Evolutionary conservation across 2,797 vertebrate species (phyloP).

Genomic region (Squalus acanthias): DNA sequence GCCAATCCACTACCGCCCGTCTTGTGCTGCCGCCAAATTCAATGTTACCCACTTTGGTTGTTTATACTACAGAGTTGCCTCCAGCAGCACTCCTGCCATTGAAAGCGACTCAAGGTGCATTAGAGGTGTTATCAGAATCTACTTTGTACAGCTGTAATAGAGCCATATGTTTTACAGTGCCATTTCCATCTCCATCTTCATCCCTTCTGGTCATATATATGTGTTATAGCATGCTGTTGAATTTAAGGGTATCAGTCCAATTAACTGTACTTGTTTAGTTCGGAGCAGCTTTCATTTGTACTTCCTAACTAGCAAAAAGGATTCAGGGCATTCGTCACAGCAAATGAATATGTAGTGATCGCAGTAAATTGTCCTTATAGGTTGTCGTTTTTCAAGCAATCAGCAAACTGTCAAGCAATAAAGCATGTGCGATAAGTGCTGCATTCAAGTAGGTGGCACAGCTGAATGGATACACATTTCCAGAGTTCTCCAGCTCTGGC

Average conservation of each 20-base stretch:
- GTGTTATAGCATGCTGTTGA: not conserved
- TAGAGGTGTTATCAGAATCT: not conserved
- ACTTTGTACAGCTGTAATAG: not conserved
- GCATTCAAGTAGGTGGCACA: slow-evolving; percentile 54
- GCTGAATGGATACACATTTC: slow-evolving; percentile 46
- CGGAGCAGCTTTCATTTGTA: slow-evolving; percentile 9
- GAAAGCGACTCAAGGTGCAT: not conserved
- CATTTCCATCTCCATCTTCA: not conserved
- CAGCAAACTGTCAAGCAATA: slow-evolving; percentile 68
- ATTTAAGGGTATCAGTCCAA: not conserved
- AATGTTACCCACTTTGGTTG: not conserved
- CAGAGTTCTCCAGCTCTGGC: slow-evolving; percentile 47
- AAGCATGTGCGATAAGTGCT: slow-evolving; percentile 63
- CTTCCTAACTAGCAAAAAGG: not conserved
- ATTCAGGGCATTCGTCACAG: not conserved
- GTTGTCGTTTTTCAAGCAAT: slow-evolving; percentile 70
- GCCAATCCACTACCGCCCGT: too few relatives aligned
- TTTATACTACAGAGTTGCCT: not conserved
- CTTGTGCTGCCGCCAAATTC: not conserved
- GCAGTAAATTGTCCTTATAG: not conserved
- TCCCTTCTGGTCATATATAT: not conserved
- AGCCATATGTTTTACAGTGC: not conserved
- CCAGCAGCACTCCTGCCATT: not conserved
- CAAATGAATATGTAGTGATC: not conserved
- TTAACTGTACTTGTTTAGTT: not conserved